A percentile compares a stretch with the other conserved stretches of the same genome.
phyloP scores from a whole-genome alignment of 2,113 vertebrate genomes.

The Mirza zaza region DNA sequence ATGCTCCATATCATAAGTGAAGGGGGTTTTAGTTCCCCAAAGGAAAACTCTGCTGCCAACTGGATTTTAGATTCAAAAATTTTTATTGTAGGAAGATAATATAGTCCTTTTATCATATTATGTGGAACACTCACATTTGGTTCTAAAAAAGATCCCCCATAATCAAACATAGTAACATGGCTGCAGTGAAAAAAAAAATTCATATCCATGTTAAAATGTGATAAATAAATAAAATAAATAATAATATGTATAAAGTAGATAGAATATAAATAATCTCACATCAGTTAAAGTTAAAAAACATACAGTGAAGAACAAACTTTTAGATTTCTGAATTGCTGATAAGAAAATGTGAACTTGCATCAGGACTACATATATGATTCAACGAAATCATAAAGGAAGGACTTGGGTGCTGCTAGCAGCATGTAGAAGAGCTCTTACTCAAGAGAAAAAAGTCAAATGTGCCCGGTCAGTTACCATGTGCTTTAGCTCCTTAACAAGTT shows the following conservation, averaged over 20 bases:
- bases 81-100: neutral
- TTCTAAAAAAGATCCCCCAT: neutral
- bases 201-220: neutral
- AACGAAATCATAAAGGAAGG: neutral
- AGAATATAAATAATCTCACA: neutral
- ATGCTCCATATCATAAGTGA: neutral
- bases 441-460: neutral
- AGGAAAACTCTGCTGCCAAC: neutral
- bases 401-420: neutral
- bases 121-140: fast-evolving
- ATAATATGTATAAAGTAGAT: neutral
- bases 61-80: neutral
- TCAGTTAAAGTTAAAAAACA: neutral
- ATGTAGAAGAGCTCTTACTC: neutral
- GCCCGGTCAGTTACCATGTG: neutral
- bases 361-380: neutral
- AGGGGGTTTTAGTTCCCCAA: no score
- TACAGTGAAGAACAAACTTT: neutral
- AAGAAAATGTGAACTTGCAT: neutral
- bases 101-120: no score
- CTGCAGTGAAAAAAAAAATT: neutral
- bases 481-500: neutral
- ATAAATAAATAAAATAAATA: neutral
- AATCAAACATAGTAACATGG: neutral
- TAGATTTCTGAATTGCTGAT: neutral